Base-by-base conservation (phyloP, 2,888 invertebrate genomes). In the Dendrolimus houi region DNA sequence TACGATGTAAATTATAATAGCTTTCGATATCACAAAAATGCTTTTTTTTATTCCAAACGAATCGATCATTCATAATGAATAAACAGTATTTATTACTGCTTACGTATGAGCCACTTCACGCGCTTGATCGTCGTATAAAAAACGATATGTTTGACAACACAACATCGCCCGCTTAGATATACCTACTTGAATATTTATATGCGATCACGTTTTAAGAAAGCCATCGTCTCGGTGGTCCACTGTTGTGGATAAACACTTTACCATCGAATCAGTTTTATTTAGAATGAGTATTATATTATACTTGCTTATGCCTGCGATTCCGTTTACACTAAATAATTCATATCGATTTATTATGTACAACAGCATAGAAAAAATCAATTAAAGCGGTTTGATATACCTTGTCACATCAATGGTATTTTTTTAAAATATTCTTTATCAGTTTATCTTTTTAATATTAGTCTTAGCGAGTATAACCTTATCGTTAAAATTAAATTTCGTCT, bases 211-310 rank as follows among this genome's bases (percentile, higher is more conserved):
- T 47, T 47, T 62, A 56, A 62, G 42, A 58, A 55, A 29, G 29
- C 29, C 60, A 53, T 60, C 67, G 60, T 59, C 61, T 66, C 67
- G 84, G 83, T 83, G 86, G 85, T 83, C 85, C 65, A 54, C 47
- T 75, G 71, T 77, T 79, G 71, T 77, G 66, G 66, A 64, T 76
- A 79, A 83, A 82, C 77, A 83, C 74, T 75, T 62, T 58, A 58
- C 55, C 53, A 29, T 58, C 54, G 58, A 59, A 58, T 60, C 58
- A 66, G 70, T 79, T 79, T 78, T 90, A 89, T 89, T 89, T 89
- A 89, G 89, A 89, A 86, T 80, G 81, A 75, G 80, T 47, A 12
- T 29, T 47, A 47, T 47, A 47, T 47, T 47, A 47, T 9, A 12
- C 12, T 10, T 47, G 29, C 3, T 29, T 29, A 29, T 29, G 29